Base-by-base conservation (phyloP, 2,797 vertebrate species). In the Phataginus tetradactyla region DNA sequence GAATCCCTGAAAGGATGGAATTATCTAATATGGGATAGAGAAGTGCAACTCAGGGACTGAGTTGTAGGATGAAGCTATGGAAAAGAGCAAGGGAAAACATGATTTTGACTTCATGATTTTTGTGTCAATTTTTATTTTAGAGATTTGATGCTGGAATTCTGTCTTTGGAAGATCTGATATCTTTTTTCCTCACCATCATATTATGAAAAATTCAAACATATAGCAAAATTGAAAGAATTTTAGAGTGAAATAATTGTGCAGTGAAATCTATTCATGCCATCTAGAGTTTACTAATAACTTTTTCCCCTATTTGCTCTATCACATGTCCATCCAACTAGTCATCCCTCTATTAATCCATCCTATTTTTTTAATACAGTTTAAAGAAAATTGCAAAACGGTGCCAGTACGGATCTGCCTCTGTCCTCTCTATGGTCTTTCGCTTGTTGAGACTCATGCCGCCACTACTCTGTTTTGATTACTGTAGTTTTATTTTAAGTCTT, bases 141-240 rank as follows among this genome's bases (percentile, higher is more conserved):
- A 90, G 53, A 79, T 72, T 78, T 74, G 87, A 45, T 9, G 11
- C 25, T 79, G 42, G 42, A 90, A 88, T 91, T 96, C 25, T 51
- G n/a, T 72, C 32, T 39, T 53, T 88, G 15, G 10, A 37, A 90
- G 32, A 10, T 34, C 20, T 93, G 21, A 34, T 96, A 57, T 37
- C 55, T 61, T 57, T 55, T 57, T 85, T 59, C 15, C 21, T 91
- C 23, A 68, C n/a, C 27, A 83, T 37, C 0, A n/a, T 93, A 27
- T 53, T 86, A n/a, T 57, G 49, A 89, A 83, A 86, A 90, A 90
- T 63, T 81, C 63, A 90, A 81, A 93, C 9, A 64, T 63, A 71
- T 51, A 89, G 6, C 10, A 84, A 94, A 78, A 39, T 64, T 45
- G 51, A 83, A 96, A 92, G n/a, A 81, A 91, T 72, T 81, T 95